A percentile compares a stretch with the other conserved stretches of the same genome.
Evolutionary conservation across 23 tunicate species (phyloP).

Genomic region (Styela clava): DNA sequence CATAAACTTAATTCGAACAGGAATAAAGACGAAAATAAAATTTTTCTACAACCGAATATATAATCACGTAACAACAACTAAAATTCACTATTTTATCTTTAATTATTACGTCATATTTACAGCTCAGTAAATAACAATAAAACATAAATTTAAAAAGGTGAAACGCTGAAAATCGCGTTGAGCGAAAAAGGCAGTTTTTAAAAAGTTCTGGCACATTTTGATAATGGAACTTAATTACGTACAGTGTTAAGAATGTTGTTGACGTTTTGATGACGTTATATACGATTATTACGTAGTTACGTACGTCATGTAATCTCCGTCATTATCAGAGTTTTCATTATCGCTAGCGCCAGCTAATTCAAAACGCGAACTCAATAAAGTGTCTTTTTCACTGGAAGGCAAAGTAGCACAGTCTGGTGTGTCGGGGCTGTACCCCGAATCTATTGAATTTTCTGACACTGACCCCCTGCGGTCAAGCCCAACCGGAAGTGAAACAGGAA

Average conservation of each 20-base stretch:
- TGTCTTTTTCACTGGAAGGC: slow-evolving; percentile 1
- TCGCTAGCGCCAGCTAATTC: not conserved
- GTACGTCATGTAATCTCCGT: slow-evolving; percentile 11
- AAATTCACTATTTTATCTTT: too few relatives aligned
- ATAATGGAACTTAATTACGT: not conserved
- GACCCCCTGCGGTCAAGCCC: not conserved
- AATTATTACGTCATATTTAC: not conserved
- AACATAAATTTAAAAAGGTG: too few relatives aligned
- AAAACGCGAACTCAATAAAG: not conserved
- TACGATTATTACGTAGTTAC: slow-evolving; percentile 3
- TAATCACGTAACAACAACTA: too few relatives aligned
- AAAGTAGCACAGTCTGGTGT: not conserved
- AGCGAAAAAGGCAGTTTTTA: not conserved
- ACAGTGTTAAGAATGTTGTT: slow-evolving; percentile 1
- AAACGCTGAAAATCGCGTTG: too few relatives aligned
- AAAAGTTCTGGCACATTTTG: not conserved
- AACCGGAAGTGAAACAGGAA: not conserved
- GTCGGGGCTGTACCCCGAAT: slow-evolving; percentile 10
- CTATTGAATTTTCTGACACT: not conserved
- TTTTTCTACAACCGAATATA: too few relatives aligned
- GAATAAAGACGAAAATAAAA: too few relatives aligned
- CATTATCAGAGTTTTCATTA: not conserved
- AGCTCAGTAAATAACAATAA: not conserved
- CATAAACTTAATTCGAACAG: too few relatives aligned
- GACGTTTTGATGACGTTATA: slow-evolving; percentile 12